These are phyloP conservation scores for Peromyscus nudipes DNA, from an alignment of 2,797 vertebrate species.

Conservation along the genomic window DNA sequence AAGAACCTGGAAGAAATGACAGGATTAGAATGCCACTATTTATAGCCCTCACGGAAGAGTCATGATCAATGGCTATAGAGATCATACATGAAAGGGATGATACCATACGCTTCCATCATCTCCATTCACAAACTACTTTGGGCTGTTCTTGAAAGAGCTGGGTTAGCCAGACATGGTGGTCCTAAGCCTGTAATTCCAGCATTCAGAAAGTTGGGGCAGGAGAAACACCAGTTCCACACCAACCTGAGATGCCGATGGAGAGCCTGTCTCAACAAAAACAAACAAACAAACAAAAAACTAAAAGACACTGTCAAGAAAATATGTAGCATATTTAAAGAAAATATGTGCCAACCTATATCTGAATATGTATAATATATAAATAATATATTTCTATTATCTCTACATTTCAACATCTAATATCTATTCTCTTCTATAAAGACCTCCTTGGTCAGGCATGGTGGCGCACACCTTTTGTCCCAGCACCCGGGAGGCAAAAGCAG, in stretches of 20 bases:
- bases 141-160: neutral
- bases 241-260: neutral
- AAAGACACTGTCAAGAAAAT: neutral
- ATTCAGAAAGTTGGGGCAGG: neutral
- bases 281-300: neutral
- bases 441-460: neutral
- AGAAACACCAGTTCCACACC: neutral
- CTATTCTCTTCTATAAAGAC: neutral
- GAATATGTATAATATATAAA: neutral
- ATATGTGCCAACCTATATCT: neutral
- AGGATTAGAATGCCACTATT: neutral
- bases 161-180: neutral
- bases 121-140: neutral
- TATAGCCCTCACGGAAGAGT: neutral
- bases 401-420: neutral
- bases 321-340: neutral
- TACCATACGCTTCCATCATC: no score
- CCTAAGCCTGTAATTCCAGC: neutral
- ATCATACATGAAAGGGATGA: neutral
- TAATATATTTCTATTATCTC: neutral
- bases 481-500: neutral
- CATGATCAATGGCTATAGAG: neutral
- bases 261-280: neutral
- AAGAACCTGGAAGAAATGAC: slow-evolving; percentile 1
- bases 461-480: neutral